Percentiles rank a stretch among this genome's conserved stretches.
Evolutionary conservation across 2,113 vertebrate species (phyloP).

Genomic region (Cyprinus carpio): DNA sequence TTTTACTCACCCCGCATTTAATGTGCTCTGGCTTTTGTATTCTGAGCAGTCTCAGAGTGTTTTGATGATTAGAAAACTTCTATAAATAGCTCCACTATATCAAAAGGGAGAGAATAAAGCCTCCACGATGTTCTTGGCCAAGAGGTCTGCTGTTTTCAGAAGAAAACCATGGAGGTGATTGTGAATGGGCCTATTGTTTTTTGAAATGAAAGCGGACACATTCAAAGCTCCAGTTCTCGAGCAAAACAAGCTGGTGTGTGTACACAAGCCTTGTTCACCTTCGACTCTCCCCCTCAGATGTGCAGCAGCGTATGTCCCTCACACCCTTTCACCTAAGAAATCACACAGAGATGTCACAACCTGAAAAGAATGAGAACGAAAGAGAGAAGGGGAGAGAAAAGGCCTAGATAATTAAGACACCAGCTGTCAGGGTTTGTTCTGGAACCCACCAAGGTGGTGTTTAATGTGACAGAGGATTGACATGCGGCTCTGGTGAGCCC

Average conservation of each 20-base stretch:
- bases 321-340: constrained; percentile 33
- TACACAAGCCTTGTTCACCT: constrained; percentile 48
- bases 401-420: constrained; percentile 42
- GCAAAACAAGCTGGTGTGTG: constrained; percentile 3
- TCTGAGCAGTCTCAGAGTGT: constrained; percentile 12
- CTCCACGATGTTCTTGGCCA: not conserved
- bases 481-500: not conserved
- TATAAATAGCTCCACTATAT: constrained; percentile 34
- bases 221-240: constrained; percentile 35
- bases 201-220: constrained; percentile 48
- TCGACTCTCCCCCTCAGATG: constrained; percentile 53
- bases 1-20: not conserved
- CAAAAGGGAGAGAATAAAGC: constrained; percentile 18
- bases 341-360: constrained; percentile 47
- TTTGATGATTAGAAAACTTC: constrained; percentile 24
- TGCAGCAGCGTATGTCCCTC: not conserved
- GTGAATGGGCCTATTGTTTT: constrained; percentile 64
- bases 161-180: constrained; percentile 22
- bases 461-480: constrained; percentile 28
- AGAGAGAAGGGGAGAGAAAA: constrained; percentile 27
- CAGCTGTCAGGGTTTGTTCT: constrained; percentile 46
- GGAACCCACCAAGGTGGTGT: constrained; percentile 39
- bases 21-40: constrained; percentile 21
- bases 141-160: constrained; percentile 5
- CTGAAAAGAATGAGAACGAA: constrained; percentile 11